A percentile compares a stretch with the other conserved stretches of the same genome.
These are phyloP conservation scores for Drosophila eugracilis DNA, from an alignment of 1,140 invertebrate species.

Conservation along the genomic window DNA sequence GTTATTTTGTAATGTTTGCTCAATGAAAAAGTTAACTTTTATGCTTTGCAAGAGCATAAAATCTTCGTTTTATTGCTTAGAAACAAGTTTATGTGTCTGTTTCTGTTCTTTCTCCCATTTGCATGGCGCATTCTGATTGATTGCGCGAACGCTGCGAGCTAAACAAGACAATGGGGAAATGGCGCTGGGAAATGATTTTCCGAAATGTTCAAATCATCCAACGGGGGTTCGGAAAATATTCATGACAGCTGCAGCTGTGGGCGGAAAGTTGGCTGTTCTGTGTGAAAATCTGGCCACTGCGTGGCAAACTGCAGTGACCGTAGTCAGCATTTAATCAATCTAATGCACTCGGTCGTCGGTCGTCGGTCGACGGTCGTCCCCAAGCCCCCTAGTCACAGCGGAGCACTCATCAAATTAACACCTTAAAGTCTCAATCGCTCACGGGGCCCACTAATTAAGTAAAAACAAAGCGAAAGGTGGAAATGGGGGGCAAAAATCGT, in stretches of 20 bases:
- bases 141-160: conserved; percentile 60
- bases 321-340: conserved; percentile 53
- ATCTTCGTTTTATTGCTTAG: conserved; percentile 11
- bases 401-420: conserved; percentile 57
- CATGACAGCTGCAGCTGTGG: conserved; percentile 57
- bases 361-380: too few species aligned
- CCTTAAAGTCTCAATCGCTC: conserved; percentile 46
- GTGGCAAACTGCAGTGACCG: conserved; percentile 37
- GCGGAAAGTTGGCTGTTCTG: conserved; percentile 14
- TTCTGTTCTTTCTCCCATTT: conserved; percentile 29
- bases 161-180: conserved; percentile 60
- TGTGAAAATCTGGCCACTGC: conserved; percentile 32
- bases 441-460: conserved; percentile 39
- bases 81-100: conserved; percentile 8
- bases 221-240: conserved; percentile 22
- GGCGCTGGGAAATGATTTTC: conserved; percentile 44
- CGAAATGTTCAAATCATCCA: conserved; percentile 43
- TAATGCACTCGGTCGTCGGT: conserved; percentile 47
- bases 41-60: conserved; percentile 1
- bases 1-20: too few species aligned
- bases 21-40: background rate
- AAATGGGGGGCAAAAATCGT: background rate
- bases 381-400: background rate
- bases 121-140: conserved; percentile 70
- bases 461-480: conserved; percentile 9